A percentile compares a stretch with the other conserved stretches of the same genome.
Evolutionary conservation across 1,140 invertebrate genomes (phyloP).

Genomic region (Tigriopus japonicus): DNA sequence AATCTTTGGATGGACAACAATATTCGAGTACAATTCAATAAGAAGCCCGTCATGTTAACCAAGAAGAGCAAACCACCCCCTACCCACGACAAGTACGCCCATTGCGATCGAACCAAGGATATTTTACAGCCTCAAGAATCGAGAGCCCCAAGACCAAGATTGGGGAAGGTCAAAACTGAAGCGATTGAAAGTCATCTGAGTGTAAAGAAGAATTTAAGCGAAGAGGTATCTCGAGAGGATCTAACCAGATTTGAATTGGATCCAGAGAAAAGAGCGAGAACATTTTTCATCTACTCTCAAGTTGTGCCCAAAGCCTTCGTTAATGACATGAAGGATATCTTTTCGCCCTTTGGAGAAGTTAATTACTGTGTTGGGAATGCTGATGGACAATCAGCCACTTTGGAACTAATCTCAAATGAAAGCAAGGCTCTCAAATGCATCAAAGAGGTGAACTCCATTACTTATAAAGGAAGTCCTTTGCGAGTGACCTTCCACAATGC

Average conservation of each 20-base stretch:
- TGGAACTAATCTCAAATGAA: background rate
- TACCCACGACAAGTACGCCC: no score
- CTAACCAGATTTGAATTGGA: no score
- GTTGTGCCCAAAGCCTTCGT: background rate
- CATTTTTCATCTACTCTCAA: no score
- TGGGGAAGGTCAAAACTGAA: no score
- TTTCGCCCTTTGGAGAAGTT: background rate
- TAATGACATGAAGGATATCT: background rate
- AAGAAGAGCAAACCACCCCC: no score
- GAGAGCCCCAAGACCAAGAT: no score
- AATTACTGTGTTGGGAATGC: background rate
- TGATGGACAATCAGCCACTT: background rate
- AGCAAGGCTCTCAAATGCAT: background rate
- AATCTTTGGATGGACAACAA: conserved; percentile 8
- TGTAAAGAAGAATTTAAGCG: no score
- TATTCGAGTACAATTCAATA: background rate
- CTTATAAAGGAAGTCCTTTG: background rate
- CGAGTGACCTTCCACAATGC: background rate
- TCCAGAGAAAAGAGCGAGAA: no score
- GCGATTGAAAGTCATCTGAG: no score
- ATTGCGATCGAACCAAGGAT: no score
- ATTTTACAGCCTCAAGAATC: no score
- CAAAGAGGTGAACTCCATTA: background rate
- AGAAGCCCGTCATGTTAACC: background rate
- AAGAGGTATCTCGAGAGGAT: no score